phyloP scores from a whole-genome alignment of 2,888 invertebrate genomes.

The Drosophila kambysellisi region DNA sequence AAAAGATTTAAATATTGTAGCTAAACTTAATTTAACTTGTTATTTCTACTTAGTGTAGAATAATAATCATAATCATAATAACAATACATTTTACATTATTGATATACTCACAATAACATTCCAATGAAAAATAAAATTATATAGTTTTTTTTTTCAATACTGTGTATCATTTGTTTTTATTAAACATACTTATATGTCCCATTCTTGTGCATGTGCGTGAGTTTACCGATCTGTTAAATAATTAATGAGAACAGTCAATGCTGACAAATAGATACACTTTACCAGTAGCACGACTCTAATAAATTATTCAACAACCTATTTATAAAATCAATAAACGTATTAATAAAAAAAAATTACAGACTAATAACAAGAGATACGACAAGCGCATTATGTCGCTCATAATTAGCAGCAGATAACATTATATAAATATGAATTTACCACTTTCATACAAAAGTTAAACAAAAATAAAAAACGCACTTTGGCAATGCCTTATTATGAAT shows the following conservation, averaged over 20 bases:
- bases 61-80: background rate
- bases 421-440: slow-evolving; percentile 14
- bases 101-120: background rate
- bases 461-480: slow-evolving; percentile 7
- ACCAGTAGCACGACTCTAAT: slow-evolving; percentile 25
- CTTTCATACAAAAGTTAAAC: background rate
- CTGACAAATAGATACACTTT: slow-evolving; percentile 23
- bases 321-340: slow-evolving; percentile 37
- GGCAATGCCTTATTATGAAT: slow-evolving; percentile 51
- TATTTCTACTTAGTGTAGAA: background rate
- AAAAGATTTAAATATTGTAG: slow-evolving; percentile 14
- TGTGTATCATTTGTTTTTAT: slow-evolving; percentile 1
- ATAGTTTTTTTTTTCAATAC: background rate
- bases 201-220: background rate
- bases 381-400: slow-evolving; percentile 56
- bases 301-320: slow-evolving; percentile 34
- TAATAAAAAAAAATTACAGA: slow-evolving; percentile 19
- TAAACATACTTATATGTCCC: background rate
- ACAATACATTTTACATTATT: background rate
- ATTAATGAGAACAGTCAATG: slow-evolving; percentile 17
- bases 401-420: slow-evolving; percentile 44
- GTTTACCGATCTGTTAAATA: slow-evolving; percentile 3
- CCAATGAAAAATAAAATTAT: slow-evolving; percentile 3
- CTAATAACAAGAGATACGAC: slow-evolving; percentile 42
- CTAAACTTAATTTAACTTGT: background rate